These are phyloP conservation scores for Lithosia quadra DNA, from an alignment of 2,888 invertebrate genomes.

Conservation along the genomic window DNA sequence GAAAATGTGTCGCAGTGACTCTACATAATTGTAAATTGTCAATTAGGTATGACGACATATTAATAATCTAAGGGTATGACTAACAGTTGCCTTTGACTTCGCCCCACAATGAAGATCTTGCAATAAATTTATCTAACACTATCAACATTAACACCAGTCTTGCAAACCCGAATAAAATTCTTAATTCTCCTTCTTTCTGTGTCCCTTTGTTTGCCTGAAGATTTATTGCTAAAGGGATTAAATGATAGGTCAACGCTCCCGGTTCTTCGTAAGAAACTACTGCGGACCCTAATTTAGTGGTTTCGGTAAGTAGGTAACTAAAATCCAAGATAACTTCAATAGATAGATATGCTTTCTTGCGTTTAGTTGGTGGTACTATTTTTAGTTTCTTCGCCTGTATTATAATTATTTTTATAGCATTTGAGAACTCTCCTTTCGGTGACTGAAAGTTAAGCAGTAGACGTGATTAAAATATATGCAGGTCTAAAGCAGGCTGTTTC, in stretches of 20 bases:
- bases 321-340: neutral
- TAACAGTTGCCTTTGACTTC: too few relatives aligned
- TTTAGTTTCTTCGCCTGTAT: neutral
- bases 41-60: too few relatives aligned
- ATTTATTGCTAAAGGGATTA: constrained; percentile 1
- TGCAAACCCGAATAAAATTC: constrained; percentile 6
- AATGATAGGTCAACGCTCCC: neutral
- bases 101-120: too few relatives aligned
- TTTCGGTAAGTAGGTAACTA: neutral
- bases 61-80: too few relatives aligned
- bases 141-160: neutral
- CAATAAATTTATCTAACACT: neutral
- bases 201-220: constrained; percentile 9
- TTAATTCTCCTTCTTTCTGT: constrained; percentile 2
- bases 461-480: too few relatives aligned
- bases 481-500: too few relatives aligned
- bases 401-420: too few relatives aligned
- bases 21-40: too few relatives aligned
- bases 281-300: constrained; percentile 6
- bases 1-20: neutral
- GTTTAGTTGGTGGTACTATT: neutral
- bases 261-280: constrained; percentile 7
- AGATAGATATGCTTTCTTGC: neutral
- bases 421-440: too few relatives aligned
- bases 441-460: too few relatives aligned